A percentile compares a stretch with the other conserved stretches of the same genome.
Conservation (phyloP, 2,888 invertebrate species). For the Melanotus villosus region DNA sequence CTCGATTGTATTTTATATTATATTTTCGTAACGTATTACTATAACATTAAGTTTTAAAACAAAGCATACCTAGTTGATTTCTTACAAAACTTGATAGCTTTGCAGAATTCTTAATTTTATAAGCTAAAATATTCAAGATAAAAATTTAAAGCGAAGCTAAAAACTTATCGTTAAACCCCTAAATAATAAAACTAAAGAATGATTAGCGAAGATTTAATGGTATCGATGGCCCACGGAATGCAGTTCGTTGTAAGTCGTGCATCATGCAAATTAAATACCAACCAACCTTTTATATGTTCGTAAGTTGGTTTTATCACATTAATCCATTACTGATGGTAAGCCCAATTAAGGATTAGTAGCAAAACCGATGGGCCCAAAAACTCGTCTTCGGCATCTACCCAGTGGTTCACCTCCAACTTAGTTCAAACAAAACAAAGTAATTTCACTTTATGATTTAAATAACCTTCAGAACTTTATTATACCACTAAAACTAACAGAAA, state of each 20-base stretch:
- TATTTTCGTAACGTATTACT: too few relatives aligned
- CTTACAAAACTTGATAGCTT: too few relatives aligned
- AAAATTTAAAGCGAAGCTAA: too few relatives aligned
- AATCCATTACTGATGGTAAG: constrained; percentile 23
- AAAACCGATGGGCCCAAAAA: constrained; percentile 7
- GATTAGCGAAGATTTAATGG: too few relatives aligned
- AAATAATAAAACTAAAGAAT: too few relatives aligned
- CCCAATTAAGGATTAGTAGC: constrained; percentile 26
- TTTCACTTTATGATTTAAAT: background rate
- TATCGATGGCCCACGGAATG: background rate
- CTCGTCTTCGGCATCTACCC: constrained; percentile 19
- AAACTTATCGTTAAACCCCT: too few relatives aligned
- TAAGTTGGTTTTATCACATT: constrained; percentile 2
- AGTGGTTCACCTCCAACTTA: constrained; percentile 25
- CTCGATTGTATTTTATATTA: too few relatives aligned
- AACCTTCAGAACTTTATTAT: background rate
- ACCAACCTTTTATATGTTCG: constrained; percentile 8
- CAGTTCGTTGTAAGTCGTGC: background rate
- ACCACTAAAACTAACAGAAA: background rate
- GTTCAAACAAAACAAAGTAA: constrained; percentile 9
- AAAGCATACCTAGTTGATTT: too few relatives aligned
- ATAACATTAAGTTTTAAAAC: too few relatives aligned
- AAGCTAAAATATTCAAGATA: too few relatives aligned
- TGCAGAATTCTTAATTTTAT: too few relatives aligned
- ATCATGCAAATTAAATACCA: background rate